Evolutionary conservation across 2,888 invertebrate genomes (phyloP), one percentile per base, ranked within the genome.

Genomic region (Tenthredo amoena): DNA sequence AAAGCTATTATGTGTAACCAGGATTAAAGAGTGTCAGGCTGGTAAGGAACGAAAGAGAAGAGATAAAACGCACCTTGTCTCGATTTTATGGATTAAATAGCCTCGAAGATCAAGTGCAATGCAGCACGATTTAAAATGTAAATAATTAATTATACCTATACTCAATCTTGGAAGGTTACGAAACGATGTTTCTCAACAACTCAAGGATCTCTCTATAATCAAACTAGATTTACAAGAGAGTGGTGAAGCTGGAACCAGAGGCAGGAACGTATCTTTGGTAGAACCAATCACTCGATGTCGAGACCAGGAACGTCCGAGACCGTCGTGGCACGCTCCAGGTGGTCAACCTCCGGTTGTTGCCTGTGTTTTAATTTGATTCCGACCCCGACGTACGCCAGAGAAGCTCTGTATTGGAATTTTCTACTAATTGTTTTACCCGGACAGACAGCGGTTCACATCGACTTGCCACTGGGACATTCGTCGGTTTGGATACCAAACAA

Each of bases 251-350:
- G 62, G 34, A 40, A 18, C 81, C 40, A 34, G 81, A 34, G 81
- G 34, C 65, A 55, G 34, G 21, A 21, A 62, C 10, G 26, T 65
- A 65, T 81, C 65, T 81, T 81, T 65, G 81, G 71, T 26, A 68
- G 47, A 68, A 83, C 83, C 68, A 83, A 83, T 83, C 83, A 83
- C 83, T 83, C 83, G 83, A 83, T 71, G 83, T 83, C 83, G 83
- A 58, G 83, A 83, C 83, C 83, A 83, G 83, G 83, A 83, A 83
- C 83, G 68, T 83, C 71, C 83, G 83, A 68, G 83, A 83, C 43
- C 83, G 26, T 83, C 83, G 83, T 34, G 50, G 83, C 68, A 68
- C 83, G 68, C 83, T 83, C 65, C 83, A 71, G 83, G 83, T 68
- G 83, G 83, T 34, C 58, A 81, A 40, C 81, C 81, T 81, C 62